Evolutionary conservation across 2,888 invertebrate species (phyloP).

Genomic region (Himalopsyche anomala): DNA sequence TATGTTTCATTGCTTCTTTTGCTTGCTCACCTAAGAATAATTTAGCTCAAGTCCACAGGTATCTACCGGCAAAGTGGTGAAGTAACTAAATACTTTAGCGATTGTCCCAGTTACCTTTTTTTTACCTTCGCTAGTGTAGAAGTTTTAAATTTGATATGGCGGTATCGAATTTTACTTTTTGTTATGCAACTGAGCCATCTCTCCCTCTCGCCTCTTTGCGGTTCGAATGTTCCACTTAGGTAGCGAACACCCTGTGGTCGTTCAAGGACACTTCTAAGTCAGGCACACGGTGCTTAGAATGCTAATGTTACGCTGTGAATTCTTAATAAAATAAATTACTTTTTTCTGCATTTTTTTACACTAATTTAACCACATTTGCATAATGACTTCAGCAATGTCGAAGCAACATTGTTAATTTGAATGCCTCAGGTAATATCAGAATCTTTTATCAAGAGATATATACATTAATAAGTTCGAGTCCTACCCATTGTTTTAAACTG

Average conservation of each 20-base stretch:
- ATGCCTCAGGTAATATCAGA: not conserved
- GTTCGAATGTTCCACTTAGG: slow-evolving; percentile 29
- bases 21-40: not conserved
- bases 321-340: slow-evolving; percentile 37
- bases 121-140: slow-evolving; percentile 17
- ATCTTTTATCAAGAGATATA: no score
- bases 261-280: slow-evolving; percentile 36
- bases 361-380: slow-evolving; percentile 13
- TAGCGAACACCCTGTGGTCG: slow-evolving; percentile 23
- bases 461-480: no score
- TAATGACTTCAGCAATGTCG: slow-evolving; percentile 6
- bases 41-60: not conserved
- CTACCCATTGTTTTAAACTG: no score
- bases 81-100: slow-evolving; percentile 15
- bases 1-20: slow-evolving; percentile 9
- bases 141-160: slow-evolving; percentile 45
- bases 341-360: slow-evolving; percentile 15
- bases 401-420: not conserved
- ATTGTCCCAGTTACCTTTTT: slow-evolving; percentile 15
- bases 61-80: not conserved
- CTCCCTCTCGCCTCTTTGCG: slow-evolving; percentile 8
- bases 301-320: slow-evolving; percentile 32
- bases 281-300: slow-evolving; percentile 38
- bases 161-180: slow-evolving; percentile 51
- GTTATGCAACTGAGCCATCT: slow-evolving; percentile 35